Evolutionary conservation across 30 jellyfish, hydroid and myxozoan genomes (phyloP).

Genomic region (Haliclystus octoradiatus): DNA sequence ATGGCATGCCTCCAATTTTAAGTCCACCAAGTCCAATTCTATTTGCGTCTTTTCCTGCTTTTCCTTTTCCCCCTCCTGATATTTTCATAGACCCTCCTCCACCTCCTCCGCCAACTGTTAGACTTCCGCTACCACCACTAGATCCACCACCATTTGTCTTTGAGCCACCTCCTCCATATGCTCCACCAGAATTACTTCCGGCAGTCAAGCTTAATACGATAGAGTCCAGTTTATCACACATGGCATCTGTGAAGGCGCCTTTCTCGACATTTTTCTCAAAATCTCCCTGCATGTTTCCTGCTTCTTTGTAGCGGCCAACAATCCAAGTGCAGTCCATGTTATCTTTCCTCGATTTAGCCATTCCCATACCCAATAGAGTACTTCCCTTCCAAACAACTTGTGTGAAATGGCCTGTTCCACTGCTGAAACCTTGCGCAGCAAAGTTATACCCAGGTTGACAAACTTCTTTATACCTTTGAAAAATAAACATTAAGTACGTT

Average conservation of each 20-base stretch:
- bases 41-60: neutral
- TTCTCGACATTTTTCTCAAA: slow-evolving; percentile 48
- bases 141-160: neutral
- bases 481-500: too few relatives aligned
- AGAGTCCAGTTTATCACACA: neutral
- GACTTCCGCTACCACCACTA: neutral
- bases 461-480: slow-evolving; percentile 66
- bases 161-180: neutral
- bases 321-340: slow-evolving; percentile 47
- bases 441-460: slow-evolving; percentile 62
- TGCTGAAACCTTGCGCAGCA: slow-evolving; percentile 7
- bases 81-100: neutral
- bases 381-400: slow-evolving; percentile 75
- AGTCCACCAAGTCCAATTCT: too few relatives aligned
- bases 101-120: neutral
- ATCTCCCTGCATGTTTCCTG: slow-evolving; percentile 53
- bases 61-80: neutral
- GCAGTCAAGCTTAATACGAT: neutral
- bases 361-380: slow-evolving; percentile 61
- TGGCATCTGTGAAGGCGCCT: slow-evolving; percentile 37
- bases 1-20: too few relatives aligned
- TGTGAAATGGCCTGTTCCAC: slow-evolving; percentile 64
- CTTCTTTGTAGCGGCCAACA: slow-evolving; percentile 56
- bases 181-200: neutral
- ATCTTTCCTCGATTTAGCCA: slow-evolving; percentile 29